Base-by-base conservation (phyloP, 2,888 invertebrate genomes). In the Leptodirus hochenwartii region DNA sequence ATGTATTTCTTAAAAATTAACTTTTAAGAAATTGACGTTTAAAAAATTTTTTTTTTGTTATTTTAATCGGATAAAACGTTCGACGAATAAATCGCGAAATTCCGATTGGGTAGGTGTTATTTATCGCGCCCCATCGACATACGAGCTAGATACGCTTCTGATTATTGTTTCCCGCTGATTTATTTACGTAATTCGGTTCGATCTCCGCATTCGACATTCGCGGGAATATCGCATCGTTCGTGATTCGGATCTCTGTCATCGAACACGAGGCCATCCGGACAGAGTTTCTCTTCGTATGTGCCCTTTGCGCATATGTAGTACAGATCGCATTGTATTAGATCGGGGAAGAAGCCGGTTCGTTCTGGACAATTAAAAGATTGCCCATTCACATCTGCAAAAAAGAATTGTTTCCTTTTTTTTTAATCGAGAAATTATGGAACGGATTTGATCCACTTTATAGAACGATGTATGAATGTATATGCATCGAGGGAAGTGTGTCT, bases 251-350 rank as follows among this genome's bases (percentile, higher is more conserved):
- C 73, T 39, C 65, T 67, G 39, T 75, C 75, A 33, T 70, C 64
- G 52, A 80, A 82, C 13, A 80, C 74, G 17, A 81, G 58, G 2
- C 81, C 81, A 39, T 82, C 81, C 2, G 78, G 77, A 49, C 81
- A 82, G 9, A 79, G 58, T 40, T 61, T 70, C 33, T 66, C 59
- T 49, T 74, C 75, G 3, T 72, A 51, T 33, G 59, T 58, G 15
- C 72, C 72, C 53, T 68, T 67, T 32, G 58, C 57, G 57, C 80
- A 80, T 44, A 67, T 66, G 54, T 76, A 80, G 52, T 79, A 81
- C 37, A 79, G 64, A 56, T 82, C 81, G 49, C 81, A 81, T 51
- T 80, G 77, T 45, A 69, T 64, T 2, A 62, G 61, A 50, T 81
- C 79, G 4, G 76, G 66, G 54, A 67, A 80, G 54, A 63, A 77